Evolutionary conservation across 1,140 invertebrate species (phyloP), one percentile per base, ranked within the genome.

Genomic region (Philopotamus ludificatus): DNA sequence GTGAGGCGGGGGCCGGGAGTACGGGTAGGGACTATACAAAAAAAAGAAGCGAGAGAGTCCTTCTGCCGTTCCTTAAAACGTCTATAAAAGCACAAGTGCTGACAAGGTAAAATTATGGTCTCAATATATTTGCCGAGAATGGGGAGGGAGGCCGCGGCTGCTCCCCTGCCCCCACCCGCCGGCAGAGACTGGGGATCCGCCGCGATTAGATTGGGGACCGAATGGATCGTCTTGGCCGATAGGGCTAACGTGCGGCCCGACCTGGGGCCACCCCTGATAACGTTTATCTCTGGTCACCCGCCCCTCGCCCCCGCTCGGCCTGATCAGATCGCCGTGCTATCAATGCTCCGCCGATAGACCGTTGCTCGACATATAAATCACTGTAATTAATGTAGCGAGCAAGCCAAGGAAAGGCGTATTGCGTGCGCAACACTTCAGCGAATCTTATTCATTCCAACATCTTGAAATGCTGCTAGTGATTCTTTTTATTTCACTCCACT

Each of bases 181-280:
- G 76, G 76, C 73, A n/a, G 41, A 15, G 28, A 22, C 15, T 34
- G 76, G 76, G 75, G 77, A 72, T 70, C 63, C 57, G 49, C 67
- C 71, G 69, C 78, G 77, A 80, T 79, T 77, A 77, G 77, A 72
- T 79, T 73, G 71, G 77, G 77, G 77, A 78, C 77, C 73, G 72
- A 72, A 63, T 57, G 64, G 64, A 64, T 66, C 61, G 53, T 63
- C 55, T 60, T 15, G 25, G 34, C 53, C 64, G 59, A 65, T 60
- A 66, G 47, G 61, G 28, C 41, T 50, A 28, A 65, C 61, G 62
- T 65, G 57, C 39, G 59, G 28, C 12, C 23, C 45, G 64, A 41
- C 44, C 20, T 28, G 12, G 10, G 25, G 7, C 59, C 16, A 60
- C 47, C 54, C 23, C 62, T 64, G 66, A 68, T 64, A 68, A 47